Evolutionary conservation across 2,797 vertebrate genomes (phyloP).

Genomic region (Halcyon leucocephala): DNA sequence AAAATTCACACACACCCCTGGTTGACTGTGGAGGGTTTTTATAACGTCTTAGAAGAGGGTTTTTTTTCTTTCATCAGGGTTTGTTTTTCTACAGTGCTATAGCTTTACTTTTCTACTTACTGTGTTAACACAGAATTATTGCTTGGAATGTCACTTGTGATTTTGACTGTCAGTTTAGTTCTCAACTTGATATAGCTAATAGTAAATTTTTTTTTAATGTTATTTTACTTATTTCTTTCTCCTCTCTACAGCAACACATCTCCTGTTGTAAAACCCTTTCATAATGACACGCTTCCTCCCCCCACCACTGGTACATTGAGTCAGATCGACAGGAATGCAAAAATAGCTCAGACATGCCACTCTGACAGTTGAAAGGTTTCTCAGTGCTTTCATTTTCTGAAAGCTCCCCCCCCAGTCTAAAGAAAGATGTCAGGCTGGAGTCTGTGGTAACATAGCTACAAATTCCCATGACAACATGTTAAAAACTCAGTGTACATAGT

Average conservation of each 20-base stretch:
- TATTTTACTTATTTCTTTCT: no score
- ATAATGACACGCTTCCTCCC: neutral
- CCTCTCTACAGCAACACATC: neutral
- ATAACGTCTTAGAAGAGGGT: neutral
- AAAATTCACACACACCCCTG: neutral
- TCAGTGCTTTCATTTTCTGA: neutral
- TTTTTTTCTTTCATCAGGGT: neutral
- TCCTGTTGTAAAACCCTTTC: neutral
- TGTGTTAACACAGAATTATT: neutral
- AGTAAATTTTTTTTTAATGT: neutral
- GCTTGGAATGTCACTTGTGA: neutral
- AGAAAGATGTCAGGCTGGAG: neutral
- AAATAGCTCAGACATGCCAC: neutral
- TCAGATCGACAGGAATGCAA: neutral
- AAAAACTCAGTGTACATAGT: neutral
- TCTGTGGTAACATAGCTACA: rapidly evolving
- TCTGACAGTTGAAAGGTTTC: neutral
- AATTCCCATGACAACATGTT: neutral
- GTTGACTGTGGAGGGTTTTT: neutral
- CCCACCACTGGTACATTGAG: neutral
- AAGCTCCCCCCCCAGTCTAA: neutral
- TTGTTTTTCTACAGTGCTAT: neutral
- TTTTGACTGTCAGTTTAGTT: neutral
- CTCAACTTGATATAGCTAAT: neutral
- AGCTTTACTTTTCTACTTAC: neutral